phyloP scores from a whole-genome alignment of 2,888 invertebrate species.

The Hetaerina titia region DNA sequence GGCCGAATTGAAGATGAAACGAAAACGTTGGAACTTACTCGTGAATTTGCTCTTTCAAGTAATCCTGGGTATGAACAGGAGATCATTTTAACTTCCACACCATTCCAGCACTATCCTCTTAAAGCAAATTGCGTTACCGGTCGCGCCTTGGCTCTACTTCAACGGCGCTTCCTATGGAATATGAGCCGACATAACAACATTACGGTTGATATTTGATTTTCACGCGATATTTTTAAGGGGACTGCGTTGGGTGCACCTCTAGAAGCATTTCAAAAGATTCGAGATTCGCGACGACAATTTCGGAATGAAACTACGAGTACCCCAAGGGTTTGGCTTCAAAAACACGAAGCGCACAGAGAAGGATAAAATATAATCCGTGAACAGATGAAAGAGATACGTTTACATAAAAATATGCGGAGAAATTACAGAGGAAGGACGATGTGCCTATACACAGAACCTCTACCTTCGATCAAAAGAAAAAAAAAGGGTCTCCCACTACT shows the following conservation, averaged over 20 bases:
- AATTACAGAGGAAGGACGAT: too few species aligned
- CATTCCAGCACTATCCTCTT: too few species aligned
- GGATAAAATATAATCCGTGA: neutral
- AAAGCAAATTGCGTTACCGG: too few species aligned
- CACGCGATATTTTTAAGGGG: neutral
- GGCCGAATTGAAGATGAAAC: too few species aligned
- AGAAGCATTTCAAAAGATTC: neutral
- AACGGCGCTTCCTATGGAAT: neutral
- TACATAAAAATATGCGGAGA: too few species aligned
- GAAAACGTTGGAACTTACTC: too few species aligned
- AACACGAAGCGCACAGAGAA: neutral
- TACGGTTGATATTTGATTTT: neutral
- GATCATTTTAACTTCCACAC: too few species aligned
- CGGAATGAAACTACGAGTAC: neutral
- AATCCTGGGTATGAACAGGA: too few species aligned
- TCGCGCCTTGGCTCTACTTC: too few species aligned
- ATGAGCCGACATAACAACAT: neutral
- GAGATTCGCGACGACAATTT: neutral
- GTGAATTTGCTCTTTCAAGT: too few species aligned
- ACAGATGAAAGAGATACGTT: neutral
- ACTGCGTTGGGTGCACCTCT: neutral
- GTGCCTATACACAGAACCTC: neutral
- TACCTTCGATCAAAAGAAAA: neutral
- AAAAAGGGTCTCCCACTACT: neutral
- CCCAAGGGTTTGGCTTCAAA: neutral